A percentile compares a stretch with the other conserved stretches of the same genome.
These are phyloP conservation scores for Drosophila niveifrons DNA, from an alignment of 2,888 invertebrate species.

Conservation along the genomic window DNA sequence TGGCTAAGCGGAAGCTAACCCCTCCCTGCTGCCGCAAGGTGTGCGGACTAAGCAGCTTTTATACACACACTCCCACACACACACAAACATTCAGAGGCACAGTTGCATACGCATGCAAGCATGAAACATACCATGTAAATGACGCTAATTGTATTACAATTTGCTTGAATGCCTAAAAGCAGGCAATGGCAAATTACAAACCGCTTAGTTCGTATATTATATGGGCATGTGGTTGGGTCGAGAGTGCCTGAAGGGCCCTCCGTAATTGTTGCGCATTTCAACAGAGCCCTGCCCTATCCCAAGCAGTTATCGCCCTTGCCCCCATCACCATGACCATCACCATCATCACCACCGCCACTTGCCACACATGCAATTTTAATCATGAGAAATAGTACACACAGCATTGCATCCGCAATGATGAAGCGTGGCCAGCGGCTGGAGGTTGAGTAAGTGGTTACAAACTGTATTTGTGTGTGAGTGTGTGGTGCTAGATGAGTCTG, in stretches of 20 bases:
- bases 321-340: background rate
- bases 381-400: constrained; percentile 47
- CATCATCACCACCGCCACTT: constrained; percentile 25
- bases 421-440: constrained; percentile 20
- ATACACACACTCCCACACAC: constrained; percentile 11
- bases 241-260: constrained; percentile 5
- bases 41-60: constrained; percentile 64
- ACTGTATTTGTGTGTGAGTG: constrained; percentile 22
- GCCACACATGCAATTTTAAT: constrained; percentile 63
- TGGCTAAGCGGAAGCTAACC: constrained; percentile 5
- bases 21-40: constrained; percentile 33
- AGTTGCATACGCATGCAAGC: constrained; percentile 23
- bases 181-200: constrained; percentile 72
- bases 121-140: constrained; percentile 66
- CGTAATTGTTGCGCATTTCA: constrained; percentile 57
- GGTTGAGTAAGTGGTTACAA: constrained; percentile 22
- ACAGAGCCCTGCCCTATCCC: background rate
- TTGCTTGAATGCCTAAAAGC: constrained; percentile 76
- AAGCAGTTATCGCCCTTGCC: background rate
- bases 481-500: constrained; percentile 6
- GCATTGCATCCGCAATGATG: constrained; percentile 41
- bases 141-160: constrained; percentile 80
- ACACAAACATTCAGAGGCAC: constrained; percentile 16
- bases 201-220: constrained; percentile 71
- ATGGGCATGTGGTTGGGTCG: constrained; percentile 17